Percentiles rank a stretch among this genome's conserved stretches.
Conservation (phyloP, 2,888 invertebrate species). For the Cremastinae sp. region DNA sequence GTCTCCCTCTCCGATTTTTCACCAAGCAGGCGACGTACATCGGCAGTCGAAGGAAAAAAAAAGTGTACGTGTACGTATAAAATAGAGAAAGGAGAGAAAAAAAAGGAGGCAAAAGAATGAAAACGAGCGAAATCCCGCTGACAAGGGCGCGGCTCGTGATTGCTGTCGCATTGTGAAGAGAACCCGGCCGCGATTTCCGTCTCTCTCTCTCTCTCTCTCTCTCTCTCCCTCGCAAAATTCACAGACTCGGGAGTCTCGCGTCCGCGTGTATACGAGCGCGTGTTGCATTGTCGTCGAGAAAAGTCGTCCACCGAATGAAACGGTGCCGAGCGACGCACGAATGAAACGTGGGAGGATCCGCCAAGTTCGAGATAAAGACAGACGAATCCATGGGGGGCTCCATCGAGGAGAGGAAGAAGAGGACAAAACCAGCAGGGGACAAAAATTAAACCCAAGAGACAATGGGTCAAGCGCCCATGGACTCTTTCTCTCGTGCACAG, state of each 20-base stretch:
- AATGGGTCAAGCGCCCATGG: slow-evolving; percentile 80
- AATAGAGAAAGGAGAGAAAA: no score
- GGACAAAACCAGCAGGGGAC: slow-evolving; percentile 65
- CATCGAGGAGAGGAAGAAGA: slow-evolving; percentile 63
- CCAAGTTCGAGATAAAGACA: slow-evolving; percentile 58
- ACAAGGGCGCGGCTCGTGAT: slow-evolving; percentile 79
- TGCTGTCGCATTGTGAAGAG: slow-evolving; percentile 79
- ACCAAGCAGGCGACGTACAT: slow-evolving; percentile 45
- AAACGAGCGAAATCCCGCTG: slow-evolving; percentile 73
- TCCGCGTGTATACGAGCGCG: slow-evolving; percentile 39
- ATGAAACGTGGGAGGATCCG: slow-evolving; percentile 72
- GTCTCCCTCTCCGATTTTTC: slow-evolving; percentile 30
- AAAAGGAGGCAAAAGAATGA: slow-evolving; percentile 60
- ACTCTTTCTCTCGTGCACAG: slow-evolving; percentile 59
- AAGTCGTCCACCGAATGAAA: slow-evolving; percentile 49
- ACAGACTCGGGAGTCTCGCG: slow-evolving; percentile 32
- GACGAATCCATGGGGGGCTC: slow-evolving; percentile 34
- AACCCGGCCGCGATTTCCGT: slow-evolving; percentile 63
- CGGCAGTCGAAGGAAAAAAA: slow-evolving; percentile 49
- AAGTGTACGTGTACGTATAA: slow-evolving; percentile 25
- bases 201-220: slow-evolving; percentile 48
- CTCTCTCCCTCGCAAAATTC: slow-evolving; percentile 52
- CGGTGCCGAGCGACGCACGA: slow-evolving; percentile 58
- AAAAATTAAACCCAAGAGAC: slow-evolving; percentile 79
- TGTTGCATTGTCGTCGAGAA: slow-evolving; percentile 61